Evolutionary conservation across 2,113 vertebrate species (phyloP).

Genomic region (Silurus glanis): DNA sequence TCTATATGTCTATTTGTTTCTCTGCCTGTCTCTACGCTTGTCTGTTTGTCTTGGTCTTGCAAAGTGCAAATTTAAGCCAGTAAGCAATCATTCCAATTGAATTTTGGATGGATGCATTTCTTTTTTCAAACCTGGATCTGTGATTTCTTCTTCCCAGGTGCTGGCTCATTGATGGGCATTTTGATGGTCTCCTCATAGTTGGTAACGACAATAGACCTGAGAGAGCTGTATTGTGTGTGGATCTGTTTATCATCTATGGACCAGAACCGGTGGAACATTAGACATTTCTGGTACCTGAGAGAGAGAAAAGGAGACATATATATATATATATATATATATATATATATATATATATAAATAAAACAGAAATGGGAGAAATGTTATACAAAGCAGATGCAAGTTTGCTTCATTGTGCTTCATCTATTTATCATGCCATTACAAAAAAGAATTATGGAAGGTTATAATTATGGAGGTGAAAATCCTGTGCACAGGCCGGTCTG

Average conservation of each 20-base stretch:
- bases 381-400: background rate
- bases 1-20: no score
- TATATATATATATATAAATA: background rate
- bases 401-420: background rate
- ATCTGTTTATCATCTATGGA: slow-evolving; percentile 83
- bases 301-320: background rate
- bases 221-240: slow-evolving; percentile 77
- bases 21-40: background rate
- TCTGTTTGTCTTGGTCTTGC: background rate
- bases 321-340: no score
- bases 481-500: background rate
- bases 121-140: slow-evolving; percentile 78
- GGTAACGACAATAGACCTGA: slow-evolving; percentile 80
- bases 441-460: background rate
- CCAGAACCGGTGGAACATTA: slow-evolving; percentile 84
- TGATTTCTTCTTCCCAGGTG: slow-evolving; percentile 73
- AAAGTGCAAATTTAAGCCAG: background rate
- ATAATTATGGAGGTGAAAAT: background rate
- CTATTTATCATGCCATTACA: background rate
- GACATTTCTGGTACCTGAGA: slow-evolving; percentile 79
- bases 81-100: background rate
- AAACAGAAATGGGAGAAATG: background rate
- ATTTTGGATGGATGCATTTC: background rate
- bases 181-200: slow-evolving; percentile 85
- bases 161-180: slow-evolving; percentile 84